Evolutionary conservation across 2,113 vertebrate species (phyloP), one percentile per base, ranked within the genome.

Genomic region (Phasianus colchicus): DNA sequence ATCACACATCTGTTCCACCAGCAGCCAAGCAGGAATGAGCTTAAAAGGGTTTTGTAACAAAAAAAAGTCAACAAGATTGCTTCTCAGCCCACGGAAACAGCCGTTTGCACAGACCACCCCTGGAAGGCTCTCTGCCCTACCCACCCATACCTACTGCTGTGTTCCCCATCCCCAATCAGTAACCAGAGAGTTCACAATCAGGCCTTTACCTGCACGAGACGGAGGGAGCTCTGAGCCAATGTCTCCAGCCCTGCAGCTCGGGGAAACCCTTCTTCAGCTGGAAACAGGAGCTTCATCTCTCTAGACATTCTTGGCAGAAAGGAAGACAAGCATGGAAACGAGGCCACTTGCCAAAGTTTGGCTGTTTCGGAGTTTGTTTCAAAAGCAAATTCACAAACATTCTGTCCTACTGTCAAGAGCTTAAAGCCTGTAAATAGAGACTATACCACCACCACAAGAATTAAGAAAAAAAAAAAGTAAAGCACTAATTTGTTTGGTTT

Each of bases 391-490:
- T 86, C 87, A 60, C 90, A 32, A 50, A 38, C 43, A 3, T 95
- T 80, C 67, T 90, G 81, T 78, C 73, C 90, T 86, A 15, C 84
- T 29, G 40, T 70, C 73, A 74, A 30, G 95, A 96, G 96, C 96
- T 96, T 83, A 93, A 96, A 97, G 97, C 97, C 94, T 98, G 97
- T 98, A 97, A 95, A 97, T 96, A 97, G 88, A 93, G 83, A 93
- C 88, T 92, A 34, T 36, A 83, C 86, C 88, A 85, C 88, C 92
- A 47, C 89, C 32, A 89, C 79, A 30, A 89, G 86, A 85, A 83
- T 95, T 95, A 80, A 95, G 86, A 52, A 64, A 38, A 42, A 19
- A 77, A 87, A 42, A 17, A 73, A 89, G 30, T 63, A 91, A 96
- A 74, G 76, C 91, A 96, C 97, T 96, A 96, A 96, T 97, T 92